phyloP scores from a whole-genome alignment of 2,113 vertebrate species.

The Pelecanus crispus region DNA sequence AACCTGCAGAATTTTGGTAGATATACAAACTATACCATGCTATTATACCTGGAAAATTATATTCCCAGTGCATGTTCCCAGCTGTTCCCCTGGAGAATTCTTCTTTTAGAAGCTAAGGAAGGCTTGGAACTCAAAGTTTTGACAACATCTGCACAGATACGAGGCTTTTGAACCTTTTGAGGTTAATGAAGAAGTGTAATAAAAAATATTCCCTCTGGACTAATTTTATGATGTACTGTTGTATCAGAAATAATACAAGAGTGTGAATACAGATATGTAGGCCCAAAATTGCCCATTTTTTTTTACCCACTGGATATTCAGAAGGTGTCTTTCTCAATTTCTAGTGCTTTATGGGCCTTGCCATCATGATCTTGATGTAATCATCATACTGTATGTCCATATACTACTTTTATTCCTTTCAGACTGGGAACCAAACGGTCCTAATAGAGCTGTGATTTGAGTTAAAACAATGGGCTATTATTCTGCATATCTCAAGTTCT shows the following conservation, averaged over 20 bases:
- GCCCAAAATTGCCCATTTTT: background rate
- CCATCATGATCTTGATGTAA: background rate
- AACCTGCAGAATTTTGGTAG: background rate
- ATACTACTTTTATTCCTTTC: background rate
- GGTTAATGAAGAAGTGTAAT: background rate
- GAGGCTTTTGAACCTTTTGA: background rate
- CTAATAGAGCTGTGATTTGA: background rate
- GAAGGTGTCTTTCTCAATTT: background rate
- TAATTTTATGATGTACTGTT: background rate
- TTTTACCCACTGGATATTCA: background rate
- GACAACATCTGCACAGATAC: background rate
- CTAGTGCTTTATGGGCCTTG: background rate
- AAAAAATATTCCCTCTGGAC: background rate
- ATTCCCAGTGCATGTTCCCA: background rate
- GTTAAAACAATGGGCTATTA: background rate
- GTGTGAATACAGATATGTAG: background rate
- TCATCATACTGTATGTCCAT: background rate
- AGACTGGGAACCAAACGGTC: background rate
- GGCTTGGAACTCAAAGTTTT: background rate
- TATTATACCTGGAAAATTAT: background rate
- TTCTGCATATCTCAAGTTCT: background rate
- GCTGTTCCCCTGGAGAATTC: background rate
- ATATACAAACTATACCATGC: background rate
- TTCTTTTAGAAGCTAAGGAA: background rate
- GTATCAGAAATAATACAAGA: background rate